Percentiles rank a stretch among this genome's conserved stretches.
Conservation (phyloP, 2,888 invertebrate genomes). For the Cistogaster globosa region DNA sequence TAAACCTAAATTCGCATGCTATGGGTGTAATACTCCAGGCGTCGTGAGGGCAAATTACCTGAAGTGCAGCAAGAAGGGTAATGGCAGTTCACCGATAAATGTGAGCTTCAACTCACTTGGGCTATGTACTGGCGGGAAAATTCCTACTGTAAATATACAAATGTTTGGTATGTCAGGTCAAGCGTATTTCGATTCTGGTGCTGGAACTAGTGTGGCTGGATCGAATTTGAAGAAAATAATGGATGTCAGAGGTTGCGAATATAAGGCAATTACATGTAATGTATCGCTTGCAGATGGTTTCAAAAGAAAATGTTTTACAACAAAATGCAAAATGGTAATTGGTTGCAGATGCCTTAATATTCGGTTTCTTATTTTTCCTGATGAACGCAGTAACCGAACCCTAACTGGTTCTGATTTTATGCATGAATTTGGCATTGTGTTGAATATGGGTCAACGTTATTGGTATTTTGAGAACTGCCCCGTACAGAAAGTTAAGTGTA, state of each 20-base stretch:
- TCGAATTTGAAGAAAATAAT: no score
- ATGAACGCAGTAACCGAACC: no score
- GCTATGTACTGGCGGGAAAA: no score
- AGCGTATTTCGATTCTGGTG: no score
- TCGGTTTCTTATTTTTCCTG: constrained; percentile 60
- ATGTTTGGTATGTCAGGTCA: constrained; percentile 66
- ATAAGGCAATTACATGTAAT: constrained; percentile 15
- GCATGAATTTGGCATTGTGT: constrained; percentile 56
- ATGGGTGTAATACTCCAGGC: no score
- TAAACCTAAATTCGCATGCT: no score
- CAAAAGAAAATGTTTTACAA: constrained; percentile 41
- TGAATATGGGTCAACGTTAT: constrained; percentile 68
- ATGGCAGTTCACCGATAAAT: no score
- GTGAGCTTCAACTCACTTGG: constrained; percentile 51
- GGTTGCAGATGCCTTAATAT: constrained; percentile 62
- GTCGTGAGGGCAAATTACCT: no score
- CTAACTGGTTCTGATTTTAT: constrained; percentile 66
- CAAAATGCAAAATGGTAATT: constrained; percentile 56
- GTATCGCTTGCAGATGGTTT: constrained; percentile 50
- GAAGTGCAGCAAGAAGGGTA: no score
- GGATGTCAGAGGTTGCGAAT: constrained; percentile 52
- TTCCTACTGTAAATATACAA: constrained; percentile 47
- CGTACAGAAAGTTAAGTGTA: constrained; percentile 47
- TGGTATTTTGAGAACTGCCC: constrained; percentile 61
- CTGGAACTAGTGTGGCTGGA: constrained; percentile 70